Conservation (phyloP, 1,140 invertebrate species). For the Dendrolimus punctatus region DNA sequence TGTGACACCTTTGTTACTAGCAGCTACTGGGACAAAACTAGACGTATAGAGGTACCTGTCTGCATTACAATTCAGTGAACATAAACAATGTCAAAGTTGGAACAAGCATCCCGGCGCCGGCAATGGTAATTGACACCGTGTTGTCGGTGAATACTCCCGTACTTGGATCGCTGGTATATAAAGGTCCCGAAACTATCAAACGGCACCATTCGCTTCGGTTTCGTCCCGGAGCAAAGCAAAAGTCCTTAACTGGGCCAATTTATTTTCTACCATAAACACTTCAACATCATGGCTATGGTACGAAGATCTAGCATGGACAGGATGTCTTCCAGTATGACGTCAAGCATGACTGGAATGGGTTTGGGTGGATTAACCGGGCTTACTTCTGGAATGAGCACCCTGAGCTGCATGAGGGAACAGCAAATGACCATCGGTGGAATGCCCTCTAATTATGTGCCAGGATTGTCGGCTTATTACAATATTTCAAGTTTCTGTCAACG, state of each 20-base stretch:
- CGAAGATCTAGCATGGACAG: slow-evolving; percentile 62
- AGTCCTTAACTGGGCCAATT: slow-evolving; percentile 23
- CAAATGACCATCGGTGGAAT: slow-evolving; percentile 66
- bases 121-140: slow-evolving; percentile 42
- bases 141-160: slow-evolving; percentile 43
- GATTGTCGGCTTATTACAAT: slow-evolving; percentile 64
- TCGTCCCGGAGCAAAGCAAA: slow-evolving; percentile 43
- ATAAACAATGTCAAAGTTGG: slow-evolving; percentile 40
- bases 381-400: slow-evolving; percentile 52
- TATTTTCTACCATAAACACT: slow-evolving; percentile 16
- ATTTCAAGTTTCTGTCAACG: slow-evolving; percentile 67
- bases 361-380: slow-evolving; percentile 62
- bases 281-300: slow-evolving; percentile 41
- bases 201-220: slow-evolving; percentile 56
- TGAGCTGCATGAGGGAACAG: slow-evolving; percentile 63
- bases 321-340: slow-evolving; percentile 69
- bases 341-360: slow-evolving; percentile 69
- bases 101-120: slow-evolving; percentile 32
- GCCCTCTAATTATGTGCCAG: slow-evolving; percentile 66
- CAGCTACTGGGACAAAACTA: no score
- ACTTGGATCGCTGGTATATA: slow-evolving; percentile 36
- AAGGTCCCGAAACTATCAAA: slow-evolving; percentile 14
- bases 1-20: no score
- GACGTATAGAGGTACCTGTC: slow-evolving; percentile 3
- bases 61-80: slow-evolving; percentile 31